Percentiles rank a stretch among this genome's conserved stretches.
phyloP scores from a whole-genome alignment of 2,113 vertebrate species.

The Oostethus manadensis region DNA sequence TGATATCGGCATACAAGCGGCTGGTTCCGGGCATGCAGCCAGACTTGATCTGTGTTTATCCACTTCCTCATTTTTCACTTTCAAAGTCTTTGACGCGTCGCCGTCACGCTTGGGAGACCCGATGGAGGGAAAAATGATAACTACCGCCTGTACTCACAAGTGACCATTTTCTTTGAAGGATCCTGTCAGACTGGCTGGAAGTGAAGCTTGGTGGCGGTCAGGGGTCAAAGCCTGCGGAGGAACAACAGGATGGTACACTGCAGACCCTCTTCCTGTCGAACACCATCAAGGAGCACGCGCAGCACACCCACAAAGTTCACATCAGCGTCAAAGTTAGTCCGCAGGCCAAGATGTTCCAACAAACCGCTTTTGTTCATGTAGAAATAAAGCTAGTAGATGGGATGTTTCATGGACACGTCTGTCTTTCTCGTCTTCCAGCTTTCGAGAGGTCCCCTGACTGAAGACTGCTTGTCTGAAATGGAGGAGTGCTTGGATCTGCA shows the following conservation, averaged over 20 bases:
- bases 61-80: too few species aligned
- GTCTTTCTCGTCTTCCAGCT: conserved; percentile 60
- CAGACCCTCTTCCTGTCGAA: conserved; percentile 74
- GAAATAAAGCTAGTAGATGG: too few species aligned
- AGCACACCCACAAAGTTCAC: conserved; percentile 62
- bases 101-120: too few species aligned
- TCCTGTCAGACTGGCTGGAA: conserved; percentile 86
- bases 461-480: conserved; percentile 63
- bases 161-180: conserved; percentile 55
- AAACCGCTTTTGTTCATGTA: background rate
- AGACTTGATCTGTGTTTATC: too few species aligned
- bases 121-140: too few species aligned
- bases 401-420: background rate
- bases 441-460: conserved; percentile 71
- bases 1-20: too few species aligned
- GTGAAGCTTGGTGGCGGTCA: conserved; percentile 75
- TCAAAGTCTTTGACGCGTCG: too few species aligned
- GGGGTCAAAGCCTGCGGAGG: conserved; percentile 17
- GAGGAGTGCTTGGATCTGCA: conserved; percentile 79
- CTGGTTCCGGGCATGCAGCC: too few species aligned
- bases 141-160: background rate
- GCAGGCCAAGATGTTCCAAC: background rate
- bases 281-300: conserved; percentile 49
- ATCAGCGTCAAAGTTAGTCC: conserved; percentile 59
- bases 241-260: conserved; percentile 56